Percentiles rank a stretch among this genome's conserved stretches.
Conservation (phyloP, 2,888 invertebrate genomes). For the Galerucella nymphaeae region DNA sequence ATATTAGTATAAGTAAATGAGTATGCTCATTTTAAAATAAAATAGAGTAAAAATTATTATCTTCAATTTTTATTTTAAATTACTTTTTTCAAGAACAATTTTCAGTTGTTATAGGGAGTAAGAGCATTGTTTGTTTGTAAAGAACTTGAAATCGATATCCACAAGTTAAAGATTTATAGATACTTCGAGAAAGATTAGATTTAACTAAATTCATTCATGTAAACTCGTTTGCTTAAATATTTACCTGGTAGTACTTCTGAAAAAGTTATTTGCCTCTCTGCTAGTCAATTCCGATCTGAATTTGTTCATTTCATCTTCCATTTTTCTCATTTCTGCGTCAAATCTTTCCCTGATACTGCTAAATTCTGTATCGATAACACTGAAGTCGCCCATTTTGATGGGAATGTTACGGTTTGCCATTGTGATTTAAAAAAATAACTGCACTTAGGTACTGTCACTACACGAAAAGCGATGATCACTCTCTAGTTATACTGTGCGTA, state of each 20-base stretch:
- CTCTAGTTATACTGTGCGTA: conserved; percentile 5
- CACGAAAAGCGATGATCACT: conserved; percentile 21
- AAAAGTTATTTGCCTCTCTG: conserved; percentile 91
- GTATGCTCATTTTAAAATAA: not conserved
- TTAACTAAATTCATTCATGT: conserved; percentile 6
- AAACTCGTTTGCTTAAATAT: conserved; percentile 35
- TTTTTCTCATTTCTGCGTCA: conserved; percentile 97
- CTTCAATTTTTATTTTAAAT: no score
- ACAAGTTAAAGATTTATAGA: not conserved
- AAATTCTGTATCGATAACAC: conserved; percentile 96
- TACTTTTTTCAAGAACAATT: not conserved
- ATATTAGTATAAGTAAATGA: not conserved
- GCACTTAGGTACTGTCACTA: conserved; percentile 31
- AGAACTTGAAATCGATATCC: conserved; percentile 21
- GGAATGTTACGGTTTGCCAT: conserved; percentile 88
- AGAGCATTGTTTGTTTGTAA: conserved; percentile 11
- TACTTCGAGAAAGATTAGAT: conserved; percentile 13
- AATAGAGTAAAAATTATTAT: no score
- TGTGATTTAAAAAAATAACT: conserved; percentile 16
- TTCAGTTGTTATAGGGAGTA: not conserved
- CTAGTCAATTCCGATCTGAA: conserved; percentile 94
- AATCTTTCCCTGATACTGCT: conserved; percentile 95
- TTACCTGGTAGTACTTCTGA: conserved; percentile 90
- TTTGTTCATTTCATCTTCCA: conserved; percentile 98
- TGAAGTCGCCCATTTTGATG: conserved; percentile 93